Evolutionary conservation across 2,113 vertebrate species (phyloP).

Genomic region (Zosterops japonicus): DNA sequence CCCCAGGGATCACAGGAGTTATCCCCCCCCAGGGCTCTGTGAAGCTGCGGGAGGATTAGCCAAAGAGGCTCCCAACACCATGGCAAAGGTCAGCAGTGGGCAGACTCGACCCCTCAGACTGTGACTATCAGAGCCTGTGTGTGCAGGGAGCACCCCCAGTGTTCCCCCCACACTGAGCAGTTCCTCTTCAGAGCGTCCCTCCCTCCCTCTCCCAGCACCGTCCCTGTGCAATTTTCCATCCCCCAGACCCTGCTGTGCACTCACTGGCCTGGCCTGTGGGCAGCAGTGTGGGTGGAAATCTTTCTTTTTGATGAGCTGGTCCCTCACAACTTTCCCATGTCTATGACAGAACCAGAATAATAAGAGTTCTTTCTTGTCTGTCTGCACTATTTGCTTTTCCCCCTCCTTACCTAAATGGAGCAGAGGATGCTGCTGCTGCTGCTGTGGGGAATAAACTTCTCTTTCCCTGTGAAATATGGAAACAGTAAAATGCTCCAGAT

Average conservation of each 20-base stretch:
- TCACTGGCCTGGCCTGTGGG: background rate
- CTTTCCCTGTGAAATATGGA: background rate
- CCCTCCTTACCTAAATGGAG: background rate
- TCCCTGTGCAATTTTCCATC: background rate
- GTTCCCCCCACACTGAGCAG: background rate
- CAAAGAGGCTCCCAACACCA: background rate
- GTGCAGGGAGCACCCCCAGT: background rate
- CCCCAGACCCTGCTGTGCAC: accelerated
- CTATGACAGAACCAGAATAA: background rate
- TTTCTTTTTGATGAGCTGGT: background rate
- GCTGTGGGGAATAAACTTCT: background rate
- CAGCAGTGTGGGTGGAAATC: background rate
- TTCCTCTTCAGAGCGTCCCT: background rate
- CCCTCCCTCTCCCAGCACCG: background rate
- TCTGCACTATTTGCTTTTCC: background rate
- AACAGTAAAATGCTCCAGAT: background rate
- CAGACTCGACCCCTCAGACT: background rate
- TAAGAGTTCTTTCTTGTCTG: background rate
- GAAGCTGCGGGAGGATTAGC: background rate
- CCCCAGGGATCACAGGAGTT: background rate
- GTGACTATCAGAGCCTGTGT: accelerated
- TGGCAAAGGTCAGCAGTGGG: background rate
- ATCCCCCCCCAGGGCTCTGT: background rate
- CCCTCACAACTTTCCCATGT: background rate
- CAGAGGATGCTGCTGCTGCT: background rate